phyloP scores from a whole-genome alignment of 2,888 invertebrate species.

The Watsonalla binaria region DNA sequence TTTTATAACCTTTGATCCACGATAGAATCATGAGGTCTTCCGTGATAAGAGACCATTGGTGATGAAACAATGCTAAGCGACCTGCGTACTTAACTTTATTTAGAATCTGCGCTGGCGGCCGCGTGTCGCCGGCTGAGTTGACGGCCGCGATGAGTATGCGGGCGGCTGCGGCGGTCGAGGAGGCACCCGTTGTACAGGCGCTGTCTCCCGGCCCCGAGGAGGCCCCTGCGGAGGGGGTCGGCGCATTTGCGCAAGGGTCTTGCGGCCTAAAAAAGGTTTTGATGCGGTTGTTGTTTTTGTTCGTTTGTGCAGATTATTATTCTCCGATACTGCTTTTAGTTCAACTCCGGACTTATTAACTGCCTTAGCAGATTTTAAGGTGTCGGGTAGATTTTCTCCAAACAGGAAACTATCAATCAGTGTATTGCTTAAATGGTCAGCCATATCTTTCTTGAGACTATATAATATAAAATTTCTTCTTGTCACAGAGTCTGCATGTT shows the following conservation, averaged over 20 bases:
- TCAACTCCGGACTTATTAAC: constrained; percentile 14
- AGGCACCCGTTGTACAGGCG: too few species aligned
- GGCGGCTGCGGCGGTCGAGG: constrained; percentile 1
- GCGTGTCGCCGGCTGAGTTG: not conserved
- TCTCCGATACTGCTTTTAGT: constrained; percentile 1
- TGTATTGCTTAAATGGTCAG: constrained; percentile 15
- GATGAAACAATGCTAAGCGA: constrained; percentile 5
- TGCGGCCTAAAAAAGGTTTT: constrained; percentile 8
- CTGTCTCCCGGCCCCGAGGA: too few species aligned
- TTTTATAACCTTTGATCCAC: constrained; percentile 9
- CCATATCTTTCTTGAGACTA: constrained; percentile 16
- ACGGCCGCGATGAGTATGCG: constrained; percentile 2
- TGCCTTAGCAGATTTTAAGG: constrained; percentile 16
- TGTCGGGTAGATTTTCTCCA: constrained; percentile 12
- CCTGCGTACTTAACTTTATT: constrained; percentile 7
- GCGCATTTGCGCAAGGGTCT: constrained; percentile 7
- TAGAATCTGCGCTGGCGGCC: not conserved
- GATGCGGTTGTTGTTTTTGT: not conserved
- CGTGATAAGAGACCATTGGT: constrained; percentile 13
- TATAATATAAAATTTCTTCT: constrained; percentile 11
- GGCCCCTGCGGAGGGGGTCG: not conserved
- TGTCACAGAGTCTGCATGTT: constrained; percentile 11
- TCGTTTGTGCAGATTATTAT: not conserved
- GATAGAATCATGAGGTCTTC: constrained; percentile 9
- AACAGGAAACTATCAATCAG: constrained; percentile 15